Conservation (phyloP, 2,888 invertebrate genomes). For the Melieria picta region DNA sequence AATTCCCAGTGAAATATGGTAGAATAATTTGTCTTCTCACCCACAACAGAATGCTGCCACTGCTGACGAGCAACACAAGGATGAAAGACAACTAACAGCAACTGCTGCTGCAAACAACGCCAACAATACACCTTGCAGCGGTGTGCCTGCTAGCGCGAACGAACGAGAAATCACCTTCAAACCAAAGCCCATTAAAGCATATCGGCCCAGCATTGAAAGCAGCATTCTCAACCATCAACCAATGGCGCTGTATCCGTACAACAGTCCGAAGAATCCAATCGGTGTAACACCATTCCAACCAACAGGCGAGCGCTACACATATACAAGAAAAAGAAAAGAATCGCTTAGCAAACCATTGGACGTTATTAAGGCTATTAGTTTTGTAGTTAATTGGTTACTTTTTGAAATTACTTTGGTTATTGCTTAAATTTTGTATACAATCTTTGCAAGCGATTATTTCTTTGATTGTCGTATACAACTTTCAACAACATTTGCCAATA, state of each 20-base stretch:
- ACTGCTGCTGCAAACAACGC: background rate
- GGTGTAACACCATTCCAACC: slow-evolving; percentile 91
- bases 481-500: background rate
- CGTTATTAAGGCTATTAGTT: too few relatives aligned
- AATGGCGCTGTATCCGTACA: slow-evolving; percentile 70
- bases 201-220: slow-evolving; percentile 69
- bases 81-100: slow-evolving; percentile 13
- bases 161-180: slow-evolving; percentile 81
- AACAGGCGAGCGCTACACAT: slow-evolving; percentile 67
- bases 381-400: too few relatives aligned
- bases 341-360: too few relatives aligned
- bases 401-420: too few relatives aligned
- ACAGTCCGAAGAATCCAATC: slow-evolving; percentile 80
- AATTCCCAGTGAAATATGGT: background rate
- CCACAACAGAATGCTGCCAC: slow-evolving; percentile 10
- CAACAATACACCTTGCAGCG: slow-evolving; percentile 16
- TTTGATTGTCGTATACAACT: slow-evolving; percentile 9
- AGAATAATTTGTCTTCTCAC: background rate
- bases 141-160: slow-evolving; percentile 48
- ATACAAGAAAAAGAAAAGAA: slow-evolving; percentile 15
- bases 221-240: slow-evolving; percentile 62
- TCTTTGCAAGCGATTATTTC: background rate
- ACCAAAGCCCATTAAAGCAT: slow-evolving; percentile 89
- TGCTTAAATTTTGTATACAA: too few relatives aligned
- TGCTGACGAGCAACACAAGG: slow-evolving; percentile 10